Percentiles rank a stretch among this genome's conserved stretches.
Evolutionary conservation across 53 echinoderm and acorn worm species (phyloP).

Genomic region (Paracentrotus lividus): DNA sequence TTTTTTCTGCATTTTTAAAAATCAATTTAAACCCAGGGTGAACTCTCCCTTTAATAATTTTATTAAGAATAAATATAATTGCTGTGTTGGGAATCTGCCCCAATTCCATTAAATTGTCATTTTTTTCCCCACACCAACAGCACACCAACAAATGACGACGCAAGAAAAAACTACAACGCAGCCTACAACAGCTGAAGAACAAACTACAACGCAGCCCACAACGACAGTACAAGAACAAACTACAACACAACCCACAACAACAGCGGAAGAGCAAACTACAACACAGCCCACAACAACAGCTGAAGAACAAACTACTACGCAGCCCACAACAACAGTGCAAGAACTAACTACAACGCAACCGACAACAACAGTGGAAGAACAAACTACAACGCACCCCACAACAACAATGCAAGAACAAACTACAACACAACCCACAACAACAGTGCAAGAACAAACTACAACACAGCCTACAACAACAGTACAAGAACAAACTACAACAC

Average conservation of each 20-base stretch:
- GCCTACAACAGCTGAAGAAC: background rate
- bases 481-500: background rate
- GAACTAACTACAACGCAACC: background rate
- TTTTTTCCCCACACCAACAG: no score
- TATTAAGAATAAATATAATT: no score
- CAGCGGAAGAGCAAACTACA: background rate
- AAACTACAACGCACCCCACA: no score
- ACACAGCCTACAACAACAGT: background rate
- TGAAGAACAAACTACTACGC: background rate
- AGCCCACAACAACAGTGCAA: background rate
- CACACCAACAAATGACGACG: background rate
- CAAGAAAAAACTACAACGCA: background rate
- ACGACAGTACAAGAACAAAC: background rate
- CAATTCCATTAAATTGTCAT: no score
- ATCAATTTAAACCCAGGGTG: no score
- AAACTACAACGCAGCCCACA: background rate
- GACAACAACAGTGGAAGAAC: background rate
- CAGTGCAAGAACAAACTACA: background rate
- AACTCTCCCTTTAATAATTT: no score
- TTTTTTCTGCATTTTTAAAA: no score
- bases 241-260: background rate
- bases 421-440: background rate
- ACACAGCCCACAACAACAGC: background rate
- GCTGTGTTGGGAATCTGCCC: no score
- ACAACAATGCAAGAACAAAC: background rate